Evolutionary conservation across 1,140 invertebrate species (phyloP).

Genomic region (Hyles vespertilio): DNA sequence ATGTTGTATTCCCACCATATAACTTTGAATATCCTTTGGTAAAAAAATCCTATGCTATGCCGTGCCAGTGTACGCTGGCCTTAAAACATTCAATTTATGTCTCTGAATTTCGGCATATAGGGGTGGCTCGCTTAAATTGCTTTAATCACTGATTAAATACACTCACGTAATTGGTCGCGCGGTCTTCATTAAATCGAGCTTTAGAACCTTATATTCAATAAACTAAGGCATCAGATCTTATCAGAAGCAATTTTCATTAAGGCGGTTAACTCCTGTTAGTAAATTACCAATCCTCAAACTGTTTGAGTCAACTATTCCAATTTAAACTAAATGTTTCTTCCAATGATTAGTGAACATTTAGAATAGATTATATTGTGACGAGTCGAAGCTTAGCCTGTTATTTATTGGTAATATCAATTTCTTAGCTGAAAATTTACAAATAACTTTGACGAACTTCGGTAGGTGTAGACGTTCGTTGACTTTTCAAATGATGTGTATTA

Average conservation of each 20-base stretch:
- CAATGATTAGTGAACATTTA: slow-evolving; percentile 19
- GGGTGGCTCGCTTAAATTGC: too few relatives aligned
- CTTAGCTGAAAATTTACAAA: slow-evolving; percentile 6
- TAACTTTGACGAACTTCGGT: slow-evolving; percentile 1
- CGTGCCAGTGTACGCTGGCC: too few relatives aligned
- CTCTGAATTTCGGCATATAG: too few relatives aligned
- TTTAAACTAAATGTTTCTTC: slow-evolving; percentile 27
- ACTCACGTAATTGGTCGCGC: slow-evolving; percentile 3
- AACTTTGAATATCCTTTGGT: too few relatives aligned
- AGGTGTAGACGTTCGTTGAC: slow-evolving; percentile 8
- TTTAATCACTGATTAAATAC: slow-evolving; percentile 1
- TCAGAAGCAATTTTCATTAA: slow-evolving; percentile 20
- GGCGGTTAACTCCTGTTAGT: slow-evolving; percentile 30
- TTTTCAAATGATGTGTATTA: slow-evolving; percentile 10
- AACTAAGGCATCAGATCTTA: slow-evolving; percentile 10
- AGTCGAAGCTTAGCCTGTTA: slow-evolving; percentile 1
- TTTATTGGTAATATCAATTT: slow-evolving; percentile 7
- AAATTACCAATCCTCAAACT: slow-evolving; percentile 21
- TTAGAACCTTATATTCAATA: slow-evolving; percentile 7
- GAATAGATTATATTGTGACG: slow-evolving; percentile 23
- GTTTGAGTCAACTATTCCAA: slow-evolving; percentile 34
- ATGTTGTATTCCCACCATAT: too few relatives aligned
- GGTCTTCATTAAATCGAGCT: slow-evolving; percentile 6
- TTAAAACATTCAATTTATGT: too few relatives aligned
- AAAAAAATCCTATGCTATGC: too few relatives aligned